These are phyloP conservation scores for Zeugodacus cucurbitae DNA, from an alignment of 1,140 invertebrate genomes.

Conservation along the genomic window DNA sequence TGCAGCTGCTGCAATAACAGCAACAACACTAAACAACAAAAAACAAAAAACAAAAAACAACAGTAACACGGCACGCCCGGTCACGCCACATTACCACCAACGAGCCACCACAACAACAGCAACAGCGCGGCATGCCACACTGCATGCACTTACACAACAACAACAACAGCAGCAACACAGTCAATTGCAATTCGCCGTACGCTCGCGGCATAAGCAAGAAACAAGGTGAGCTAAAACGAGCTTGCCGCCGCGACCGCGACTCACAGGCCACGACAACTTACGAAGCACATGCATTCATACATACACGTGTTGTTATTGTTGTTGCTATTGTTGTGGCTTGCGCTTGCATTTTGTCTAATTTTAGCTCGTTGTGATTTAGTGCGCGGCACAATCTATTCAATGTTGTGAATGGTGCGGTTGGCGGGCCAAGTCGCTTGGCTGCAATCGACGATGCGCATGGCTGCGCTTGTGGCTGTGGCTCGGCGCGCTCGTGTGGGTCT, in stretches of 20 bases:
- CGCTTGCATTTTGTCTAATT: slow-evolving; percentile 28
- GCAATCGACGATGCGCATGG: neutral
- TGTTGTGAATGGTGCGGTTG: slow-evolving; percentile 28
- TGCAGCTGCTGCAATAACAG: neutral
- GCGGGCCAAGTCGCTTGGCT: neutral
- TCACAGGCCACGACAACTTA: neutral
- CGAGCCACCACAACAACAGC: neutral
- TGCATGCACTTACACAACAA: neutral
- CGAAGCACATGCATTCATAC: neutral
- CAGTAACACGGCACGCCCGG: slow-evolving; percentile 18
- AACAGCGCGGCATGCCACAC: neutral
- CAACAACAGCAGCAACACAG: neutral
- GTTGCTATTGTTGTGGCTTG: neutral
- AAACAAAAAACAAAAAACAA: neutral
- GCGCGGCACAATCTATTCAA: slow-evolving; percentile 23
- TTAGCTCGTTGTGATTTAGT: slow-evolving; percentile 33
- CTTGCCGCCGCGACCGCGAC: neutral
- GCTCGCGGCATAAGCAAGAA: neutral
- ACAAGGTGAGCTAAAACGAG: neutral
- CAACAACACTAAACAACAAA: neutral
- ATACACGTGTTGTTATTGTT: neutral
- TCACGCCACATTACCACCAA: neutral
- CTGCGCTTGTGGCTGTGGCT: neutral
- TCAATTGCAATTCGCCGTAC: neutral
- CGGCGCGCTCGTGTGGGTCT: neutral